Percentiles rank a stretch among this genome's conserved stretches.
These are phyloP conservation scores for Eulithis prunata DNA, from an alignment of 2,888 invertebrate species.

Conservation along the genomic window DNA sequence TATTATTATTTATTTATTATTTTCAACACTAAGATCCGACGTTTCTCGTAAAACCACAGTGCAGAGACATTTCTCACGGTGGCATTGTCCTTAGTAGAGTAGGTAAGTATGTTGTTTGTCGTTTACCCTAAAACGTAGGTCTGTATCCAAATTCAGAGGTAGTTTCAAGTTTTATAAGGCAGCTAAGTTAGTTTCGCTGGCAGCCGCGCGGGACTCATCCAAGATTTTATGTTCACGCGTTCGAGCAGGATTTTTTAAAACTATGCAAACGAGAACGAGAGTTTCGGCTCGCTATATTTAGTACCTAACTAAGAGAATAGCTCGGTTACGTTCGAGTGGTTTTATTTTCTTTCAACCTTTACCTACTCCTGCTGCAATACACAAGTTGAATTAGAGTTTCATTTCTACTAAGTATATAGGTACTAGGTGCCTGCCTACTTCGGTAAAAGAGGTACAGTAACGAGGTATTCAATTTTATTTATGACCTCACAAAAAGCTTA, in stretches of 20 bases:
- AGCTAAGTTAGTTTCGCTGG: constrained; percentile 34
- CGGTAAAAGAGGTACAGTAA: constrained; percentile 19
- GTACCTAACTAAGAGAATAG: neutral
- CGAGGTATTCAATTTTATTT: constrained; percentile 34
- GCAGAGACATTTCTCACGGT: too few relatives aligned
- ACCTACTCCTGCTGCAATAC: too few relatives aligned
- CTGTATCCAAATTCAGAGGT: constrained; percentile 22
- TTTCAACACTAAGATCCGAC: too few relatives aligned
- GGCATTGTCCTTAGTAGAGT: too few relatives aligned
- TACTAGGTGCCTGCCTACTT: too few relatives aligned
- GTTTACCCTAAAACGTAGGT: constrained; percentile 3
- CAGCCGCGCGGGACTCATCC: constrained; percentile 59
- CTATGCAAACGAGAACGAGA: constrained; percentile 51
- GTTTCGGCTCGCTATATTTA: constrained; percentile 18
- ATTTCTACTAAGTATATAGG: too few relatives aligned
- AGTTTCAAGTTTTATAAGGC: constrained; percentile 51
- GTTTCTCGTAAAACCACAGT: too few relatives aligned
- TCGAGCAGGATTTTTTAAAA: constrained; percentile 60
- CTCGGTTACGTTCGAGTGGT: neutral
- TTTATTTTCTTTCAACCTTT: neutral
- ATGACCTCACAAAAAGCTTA: constrained; percentile 31
- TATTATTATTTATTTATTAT: too few relatives aligned
- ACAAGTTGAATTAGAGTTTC: too few relatives aligned
- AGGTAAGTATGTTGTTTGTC: constrained; percentile 1
- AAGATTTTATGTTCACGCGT: constrained; percentile 60